These are phyloP conservation scores for Tachysurus vachellii DNA, from an alignment of 2,113 vertebrate species.

Conservation along the genomic window DNA sequence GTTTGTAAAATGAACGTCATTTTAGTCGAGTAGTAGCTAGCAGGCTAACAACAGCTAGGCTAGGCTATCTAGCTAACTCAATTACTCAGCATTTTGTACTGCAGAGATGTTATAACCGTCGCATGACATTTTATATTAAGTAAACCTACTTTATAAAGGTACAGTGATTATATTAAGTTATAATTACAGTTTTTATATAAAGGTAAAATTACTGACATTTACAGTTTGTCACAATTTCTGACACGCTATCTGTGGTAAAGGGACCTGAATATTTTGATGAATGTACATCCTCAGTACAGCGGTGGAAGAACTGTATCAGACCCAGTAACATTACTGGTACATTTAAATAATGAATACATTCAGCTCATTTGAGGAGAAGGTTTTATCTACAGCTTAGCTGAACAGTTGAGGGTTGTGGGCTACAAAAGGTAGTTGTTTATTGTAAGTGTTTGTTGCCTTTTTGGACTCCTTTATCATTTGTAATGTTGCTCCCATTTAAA, in stretches of 20 bases:
- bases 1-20: not conserved
- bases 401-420: too few species aligned
- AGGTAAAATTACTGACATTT: not conserved
- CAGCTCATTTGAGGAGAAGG: too few species aligned
- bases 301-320: not conserved
- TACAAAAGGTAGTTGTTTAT: too few species aligned
- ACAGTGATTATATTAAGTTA: too few species aligned
- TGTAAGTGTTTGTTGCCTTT: too few species aligned
- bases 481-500: too few species aligned
- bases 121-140: not conserved
- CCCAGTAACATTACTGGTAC: not conserved
- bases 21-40: not conserved
- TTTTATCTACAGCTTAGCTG: too few species aligned
- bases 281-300: not conserved
- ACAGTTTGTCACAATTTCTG: not conserved
- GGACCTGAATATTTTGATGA: not conserved
- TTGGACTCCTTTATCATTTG: too few species aligned
- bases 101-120: not conserved
- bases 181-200: too few species aligned
- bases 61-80: not conserved
- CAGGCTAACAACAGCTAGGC: not conserved
- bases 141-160: not conserved
- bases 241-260: not conserved
- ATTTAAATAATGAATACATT: not conserved
- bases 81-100: too few species aligned